Conservation (phyloP, 2,797 vertebrate genomes). For the Manis crassicaudata region DNA sequence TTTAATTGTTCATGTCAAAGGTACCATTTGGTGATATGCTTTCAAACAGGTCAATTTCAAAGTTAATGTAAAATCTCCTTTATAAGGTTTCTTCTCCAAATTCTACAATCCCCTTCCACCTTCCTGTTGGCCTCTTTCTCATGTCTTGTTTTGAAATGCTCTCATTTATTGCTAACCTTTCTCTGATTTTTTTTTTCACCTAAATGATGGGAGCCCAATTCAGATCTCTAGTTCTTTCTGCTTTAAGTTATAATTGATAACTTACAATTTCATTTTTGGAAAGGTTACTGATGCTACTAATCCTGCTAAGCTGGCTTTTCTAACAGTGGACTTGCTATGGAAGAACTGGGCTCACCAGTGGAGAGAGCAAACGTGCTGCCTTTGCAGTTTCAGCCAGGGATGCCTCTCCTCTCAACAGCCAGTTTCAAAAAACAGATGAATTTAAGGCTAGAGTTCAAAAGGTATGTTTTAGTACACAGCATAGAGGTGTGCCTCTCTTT, state of each 20-base stretch:
- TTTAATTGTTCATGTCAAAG: conserved; percentile 10
- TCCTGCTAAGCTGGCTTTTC: not conserved
- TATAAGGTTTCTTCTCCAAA: not conserved
- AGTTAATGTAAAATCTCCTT: not conserved
- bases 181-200: conserved; percentile 10
- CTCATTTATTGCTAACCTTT: not conserved
- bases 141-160: conserved; percentile 4
- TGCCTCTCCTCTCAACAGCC: not conserved
- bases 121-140: not conserved
- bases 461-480: not conserved
- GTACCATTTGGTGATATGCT: not conserved
- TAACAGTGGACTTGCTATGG: not conserved
- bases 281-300: conserved; percentile 17
- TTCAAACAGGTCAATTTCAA: not conserved
- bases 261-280: not conserved
- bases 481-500: not conserved
- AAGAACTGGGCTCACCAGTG: not conserved
- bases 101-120: not conserved
- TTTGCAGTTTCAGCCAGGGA: not conserved
- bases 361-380: not conserved
- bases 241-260: conserved; percentile 4
- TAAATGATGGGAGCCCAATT: not conserved
- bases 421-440: not conserved
- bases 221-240: not conserved
- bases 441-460: conserved; percentile 41